These are phyloP conservation scores for Lasaia peninsularis DNA, from an alignment of 1,140 invertebrate species.

Conservation along the genomic window DNA sequence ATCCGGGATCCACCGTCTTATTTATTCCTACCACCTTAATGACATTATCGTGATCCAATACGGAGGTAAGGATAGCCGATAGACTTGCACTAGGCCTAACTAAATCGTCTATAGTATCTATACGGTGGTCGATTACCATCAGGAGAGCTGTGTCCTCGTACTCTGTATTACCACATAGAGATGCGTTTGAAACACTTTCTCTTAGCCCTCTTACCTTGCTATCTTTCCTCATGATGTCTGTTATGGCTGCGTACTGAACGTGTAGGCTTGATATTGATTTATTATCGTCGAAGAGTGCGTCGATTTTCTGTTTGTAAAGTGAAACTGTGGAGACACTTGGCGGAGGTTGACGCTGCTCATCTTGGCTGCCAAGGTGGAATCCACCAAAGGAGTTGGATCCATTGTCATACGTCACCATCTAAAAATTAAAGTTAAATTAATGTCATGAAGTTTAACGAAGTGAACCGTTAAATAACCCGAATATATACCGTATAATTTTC, in stretches of 20 bases:
- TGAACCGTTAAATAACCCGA: too few relatives aligned
- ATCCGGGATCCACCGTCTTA: too few relatives aligned
- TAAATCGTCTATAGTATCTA: too few relatives aligned
- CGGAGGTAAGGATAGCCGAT: too few relatives aligned
- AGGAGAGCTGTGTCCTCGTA: too few relatives aligned
- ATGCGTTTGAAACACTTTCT: background rate
- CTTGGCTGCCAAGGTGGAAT: slow-evolving; percentile 55
- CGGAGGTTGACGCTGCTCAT: slow-evolving; percentile 64
- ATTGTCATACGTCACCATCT: slow-evolving; percentile 71
- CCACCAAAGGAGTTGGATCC: slow-evolving; percentile 49
- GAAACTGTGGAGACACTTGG: slow-evolving; percentile 80
- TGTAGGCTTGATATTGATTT: slow-evolving; percentile 60
- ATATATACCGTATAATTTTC: background rate
- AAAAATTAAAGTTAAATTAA: slow-evolving; percentile 17
- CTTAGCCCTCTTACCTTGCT: slow-evolving; percentile 44
- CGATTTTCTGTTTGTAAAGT: slow-evolving; percentile 89
- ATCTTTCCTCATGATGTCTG: slow-evolving; percentile 63
- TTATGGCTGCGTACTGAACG: slow-evolving; percentile 44
- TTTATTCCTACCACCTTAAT: too few relatives aligned
- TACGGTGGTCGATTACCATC: too few relatives aligned
- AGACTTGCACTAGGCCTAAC: too few relatives aligned
- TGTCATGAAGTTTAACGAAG: background rate
- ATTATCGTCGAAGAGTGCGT: slow-evolving; percentile 88
- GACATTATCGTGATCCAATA: too few relatives aligned
- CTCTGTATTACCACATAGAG: too few relatives aligned